phyloP scores from a whole-genome alignment of 2,113 vertebrate genomes.

The Entelurus aequoreus region DNA sequence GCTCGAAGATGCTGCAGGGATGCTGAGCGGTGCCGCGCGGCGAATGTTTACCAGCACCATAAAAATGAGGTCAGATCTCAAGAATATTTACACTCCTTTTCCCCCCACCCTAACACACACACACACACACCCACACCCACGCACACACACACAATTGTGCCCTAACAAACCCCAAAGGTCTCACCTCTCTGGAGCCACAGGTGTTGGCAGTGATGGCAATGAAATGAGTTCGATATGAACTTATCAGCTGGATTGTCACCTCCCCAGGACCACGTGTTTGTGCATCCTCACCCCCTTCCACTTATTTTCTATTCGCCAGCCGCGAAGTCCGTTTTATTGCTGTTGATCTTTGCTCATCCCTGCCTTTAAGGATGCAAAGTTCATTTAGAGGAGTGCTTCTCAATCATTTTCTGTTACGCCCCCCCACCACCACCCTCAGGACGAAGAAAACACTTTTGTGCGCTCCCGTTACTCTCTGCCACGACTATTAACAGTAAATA shows the following conservation, averaged over 20 bases:
- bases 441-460: too few relatives aligned
- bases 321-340: not conserved
- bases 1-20: not conserved
- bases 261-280: not conserved
- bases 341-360: not conserved
- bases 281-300: not conserved
- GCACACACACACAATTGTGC: not conserved
- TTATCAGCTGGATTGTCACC: not conserved
- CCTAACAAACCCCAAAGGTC: not conserved
- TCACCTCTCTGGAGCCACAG: not conserved
- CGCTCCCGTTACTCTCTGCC: too few relatives aligned
- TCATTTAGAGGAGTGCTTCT: not conserved
- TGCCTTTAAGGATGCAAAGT: not conserved
- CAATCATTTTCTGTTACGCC: too few relatives aligned
- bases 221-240: conserved; percentile 1
- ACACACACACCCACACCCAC: not conserved
- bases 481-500: too few relatives aligned
- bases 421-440: too few relatives aligned
- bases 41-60: conserved; percentile 1
- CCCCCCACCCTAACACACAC: too few relatives aligned
- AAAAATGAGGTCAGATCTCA: not conserved
- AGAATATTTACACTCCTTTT: not conserved
- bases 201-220: not conserved
- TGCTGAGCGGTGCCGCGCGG: not conserved
- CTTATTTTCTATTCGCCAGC: not conserved